Conservation (phyloP, 2,797 vertebrate genomes). For the Sebastes matsubarae region DNA sequence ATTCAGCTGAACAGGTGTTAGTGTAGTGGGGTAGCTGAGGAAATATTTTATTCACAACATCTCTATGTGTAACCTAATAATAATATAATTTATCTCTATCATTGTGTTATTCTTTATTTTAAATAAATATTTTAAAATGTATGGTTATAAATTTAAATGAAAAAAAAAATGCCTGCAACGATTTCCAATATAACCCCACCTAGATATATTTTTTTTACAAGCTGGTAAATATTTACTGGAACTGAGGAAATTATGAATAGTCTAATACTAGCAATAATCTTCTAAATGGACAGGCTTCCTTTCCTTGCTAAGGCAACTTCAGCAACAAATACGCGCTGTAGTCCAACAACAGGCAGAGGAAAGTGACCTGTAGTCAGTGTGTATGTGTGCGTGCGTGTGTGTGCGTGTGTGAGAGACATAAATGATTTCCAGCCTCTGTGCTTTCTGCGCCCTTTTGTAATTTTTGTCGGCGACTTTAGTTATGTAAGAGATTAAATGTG, state of each 20-base stretch:
- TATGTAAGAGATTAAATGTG: slow-evolving; percentile 73
- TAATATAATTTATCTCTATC: background rate
- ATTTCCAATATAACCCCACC: background rate
- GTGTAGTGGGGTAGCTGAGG: background rate
- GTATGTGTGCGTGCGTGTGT: background rate
- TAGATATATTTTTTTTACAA: background rate
- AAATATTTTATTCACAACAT: background rate
- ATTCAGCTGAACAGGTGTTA: background rate
- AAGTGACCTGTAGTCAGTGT: background rate
- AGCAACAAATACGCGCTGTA: background rate
- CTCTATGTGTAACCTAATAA: background rate
- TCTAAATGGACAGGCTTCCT: too few relatives aligned
- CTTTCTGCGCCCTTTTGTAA: background rate
- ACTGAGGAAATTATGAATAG: background rate
- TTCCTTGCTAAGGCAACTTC: background rate
- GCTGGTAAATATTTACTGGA: background rate
- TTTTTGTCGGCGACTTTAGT: slow-evolving; percentile 38
- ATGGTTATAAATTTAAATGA: background rate
- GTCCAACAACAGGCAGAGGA: background rate
- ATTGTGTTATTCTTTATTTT: background rate
- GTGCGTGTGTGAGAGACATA: too few relatives aligned
- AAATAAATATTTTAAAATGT: background rate
- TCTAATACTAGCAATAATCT: background rate
- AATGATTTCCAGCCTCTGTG: background rate
- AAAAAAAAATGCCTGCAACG: background rate